A percentile compares a stretch with the other conserved stretches of the same genome.
Evolutionary conservation across 2,797 vertebrate genomes (phyloP).

Genomic region (Aselliscus stoliczkanus): DNA sequence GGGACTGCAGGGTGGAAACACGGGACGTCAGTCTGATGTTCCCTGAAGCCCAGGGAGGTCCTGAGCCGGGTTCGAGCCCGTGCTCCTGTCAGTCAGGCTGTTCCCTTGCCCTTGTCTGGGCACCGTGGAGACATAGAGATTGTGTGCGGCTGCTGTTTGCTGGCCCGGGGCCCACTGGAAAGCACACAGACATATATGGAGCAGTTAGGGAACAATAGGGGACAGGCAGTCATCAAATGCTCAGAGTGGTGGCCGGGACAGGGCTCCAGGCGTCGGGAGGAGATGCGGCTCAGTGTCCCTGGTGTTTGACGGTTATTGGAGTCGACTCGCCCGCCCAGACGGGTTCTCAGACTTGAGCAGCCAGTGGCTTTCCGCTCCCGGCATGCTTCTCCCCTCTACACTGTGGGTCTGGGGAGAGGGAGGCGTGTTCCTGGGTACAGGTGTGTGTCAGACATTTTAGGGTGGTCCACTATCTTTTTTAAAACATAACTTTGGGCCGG

Average conservation of each 20-base stretch:
- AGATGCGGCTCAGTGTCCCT: not conserved
- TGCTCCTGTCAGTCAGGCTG: not conserved
- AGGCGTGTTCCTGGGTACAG: not conserved
- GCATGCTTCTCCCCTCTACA: not conserved
- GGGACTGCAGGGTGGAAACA: not conserved
- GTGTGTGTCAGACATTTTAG: not conserved
- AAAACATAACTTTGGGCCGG: no score
- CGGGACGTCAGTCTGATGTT: not conserved
- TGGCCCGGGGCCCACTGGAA: not conserved
- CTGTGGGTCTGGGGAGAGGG: no score
- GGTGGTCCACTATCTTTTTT: not conserved
- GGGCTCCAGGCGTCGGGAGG: not conserved
- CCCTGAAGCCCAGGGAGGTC: not conserved
- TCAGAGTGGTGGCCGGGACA: slow-evolving; percentile 34
- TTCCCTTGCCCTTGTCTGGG: not conserved
- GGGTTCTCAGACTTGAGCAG: not conserved
- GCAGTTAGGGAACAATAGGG: slow-evolving; percentile 21
- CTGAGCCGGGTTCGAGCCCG: not conserved
- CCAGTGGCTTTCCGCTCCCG: not conserved
- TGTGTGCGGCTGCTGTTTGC: not conserved
- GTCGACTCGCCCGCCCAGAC: not conserved
- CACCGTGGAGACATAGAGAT: not conserved
- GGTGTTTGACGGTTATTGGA: slow-evolving; percentile 47
- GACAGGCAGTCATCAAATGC: not conserved
- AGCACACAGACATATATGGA: not conserved